Evolutionary conservation across 2,113 vertebrate species (phyloP).

Genomic region (Odontesthes bonariensis): DNA sequence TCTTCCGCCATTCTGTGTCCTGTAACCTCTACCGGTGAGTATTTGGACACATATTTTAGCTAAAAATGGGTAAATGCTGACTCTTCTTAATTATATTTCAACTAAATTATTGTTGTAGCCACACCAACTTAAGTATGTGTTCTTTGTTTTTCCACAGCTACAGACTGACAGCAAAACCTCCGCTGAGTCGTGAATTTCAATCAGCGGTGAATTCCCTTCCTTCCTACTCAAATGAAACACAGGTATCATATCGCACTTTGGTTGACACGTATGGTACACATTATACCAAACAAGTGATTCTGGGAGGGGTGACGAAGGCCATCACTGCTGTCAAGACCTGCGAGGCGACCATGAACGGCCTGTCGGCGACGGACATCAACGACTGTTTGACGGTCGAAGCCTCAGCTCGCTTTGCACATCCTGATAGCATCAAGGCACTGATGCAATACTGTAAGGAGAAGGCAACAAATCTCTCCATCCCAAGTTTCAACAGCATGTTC

Average conservation of each 20-base stretch:
- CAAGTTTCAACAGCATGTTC: constrained; percentile 62
- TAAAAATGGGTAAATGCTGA: too few species aligned
- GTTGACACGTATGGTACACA: constrained; percentile 75
- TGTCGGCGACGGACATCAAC: constrained; percentile 52
- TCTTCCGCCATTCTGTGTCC: constrained; percentile 60
- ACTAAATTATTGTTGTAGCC: too few species aligned
- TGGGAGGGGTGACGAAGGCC: constrained; percentile 62
- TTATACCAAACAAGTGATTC: constrained; percentile 50
- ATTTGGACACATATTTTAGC: accelerated
- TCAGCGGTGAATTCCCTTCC: constrained; percentile 47
- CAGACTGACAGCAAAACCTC: constrained; percentile 36
- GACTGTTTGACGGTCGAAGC: constrained; percentile 72
- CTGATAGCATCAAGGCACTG: constrained; percentile 8
- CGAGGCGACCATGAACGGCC: constrained; percentile 42
- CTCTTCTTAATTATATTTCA: too few species aligned
- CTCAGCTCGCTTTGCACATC: constrained; percentile 1
- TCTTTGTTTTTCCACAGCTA: constrained; percentile 56
- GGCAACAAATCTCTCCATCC: neutral
- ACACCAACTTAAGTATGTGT: too few species aligned
- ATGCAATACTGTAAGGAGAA: neutral
- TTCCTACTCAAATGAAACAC: neutral
- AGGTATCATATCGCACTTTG: constrained; percentile 14
- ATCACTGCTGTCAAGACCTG: constrained; percentile 68
- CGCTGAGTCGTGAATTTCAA: constrained; percentile 53
- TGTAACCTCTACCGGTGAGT: constrained; percentile 70